phyloP scores from a whole-genome alignment of 2,888 invertebrate genomes.

The Conops quadrifasciatus region DNA sequence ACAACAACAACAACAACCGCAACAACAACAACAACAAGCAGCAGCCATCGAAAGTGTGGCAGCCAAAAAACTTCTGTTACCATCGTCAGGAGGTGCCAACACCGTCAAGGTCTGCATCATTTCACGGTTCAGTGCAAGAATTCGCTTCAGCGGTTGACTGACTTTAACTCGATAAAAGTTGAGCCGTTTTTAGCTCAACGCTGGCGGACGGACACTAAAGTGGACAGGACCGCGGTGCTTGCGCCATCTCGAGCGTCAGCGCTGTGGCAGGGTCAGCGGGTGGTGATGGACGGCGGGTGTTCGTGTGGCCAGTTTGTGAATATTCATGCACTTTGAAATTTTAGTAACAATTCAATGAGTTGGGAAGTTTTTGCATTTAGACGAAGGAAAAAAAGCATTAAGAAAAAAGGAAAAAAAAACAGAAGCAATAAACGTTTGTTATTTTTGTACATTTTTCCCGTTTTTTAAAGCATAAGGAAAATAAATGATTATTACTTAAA shows the following conservation, averaged over 20 bases:
- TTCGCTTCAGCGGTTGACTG: background rate
- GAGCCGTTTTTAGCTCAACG: background rate
- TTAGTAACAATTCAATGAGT: too few relatives aligned
- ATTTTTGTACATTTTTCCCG: too few relatives aligned
- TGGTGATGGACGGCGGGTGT: background rate
- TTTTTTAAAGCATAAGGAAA: too few relatives aligned
- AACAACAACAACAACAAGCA: background rate
- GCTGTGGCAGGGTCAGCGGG: background rate
- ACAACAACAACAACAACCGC: constrained; percentile 21
- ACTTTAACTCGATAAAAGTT: background rate
- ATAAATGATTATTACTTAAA: too few relatives aligned
- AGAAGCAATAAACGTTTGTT: too few relatives aligned
- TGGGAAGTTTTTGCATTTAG: too few relatives aligned
- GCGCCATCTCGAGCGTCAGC: background rate
- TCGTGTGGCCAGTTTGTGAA: background rate
- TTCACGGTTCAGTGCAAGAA: constrained; percentile 7
- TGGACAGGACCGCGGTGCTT: background rate
- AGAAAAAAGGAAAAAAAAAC: too few relatives aligned
- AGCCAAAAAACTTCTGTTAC: background rate
- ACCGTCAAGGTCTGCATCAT: constrained; percentile 10
- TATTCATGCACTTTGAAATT: too few relatives aligned
- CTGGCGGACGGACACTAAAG: background rate
- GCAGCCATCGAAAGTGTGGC: constrained; percentile 2
- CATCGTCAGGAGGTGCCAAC: background rate
- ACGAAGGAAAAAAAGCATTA: too few relatives aligned